Percentiles rank a stretch among this genome's conserved stretches.
Conservation (phyloP, 2,797 vertebrate species). For the Chaetodon trifasciatus region DNA sequence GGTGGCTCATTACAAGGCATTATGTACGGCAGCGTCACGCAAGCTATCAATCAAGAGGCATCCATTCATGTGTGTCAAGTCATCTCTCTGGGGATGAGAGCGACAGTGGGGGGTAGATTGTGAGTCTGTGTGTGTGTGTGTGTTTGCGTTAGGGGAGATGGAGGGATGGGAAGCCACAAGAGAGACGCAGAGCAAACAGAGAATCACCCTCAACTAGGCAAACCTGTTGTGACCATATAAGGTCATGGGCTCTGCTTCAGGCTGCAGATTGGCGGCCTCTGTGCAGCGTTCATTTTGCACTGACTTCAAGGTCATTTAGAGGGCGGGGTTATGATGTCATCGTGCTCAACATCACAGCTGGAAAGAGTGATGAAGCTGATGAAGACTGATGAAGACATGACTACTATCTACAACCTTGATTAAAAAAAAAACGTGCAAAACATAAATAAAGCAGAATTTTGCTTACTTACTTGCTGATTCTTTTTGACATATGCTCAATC, state of each 20-base stretch:
- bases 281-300: constrained; percentile 25
- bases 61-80: constrained; percentile 76
- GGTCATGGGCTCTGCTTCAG: constrained; percentile 69
- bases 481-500: too few relatives aligned
- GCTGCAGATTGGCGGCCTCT: constrained; percentile 70
- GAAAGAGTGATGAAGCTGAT: too few relatives aligned
- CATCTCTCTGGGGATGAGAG: constrained; percentile 71
- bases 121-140: constrained; percentile 18
- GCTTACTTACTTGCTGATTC: too few relatives aligned
- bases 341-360: constrained; percentile 11
- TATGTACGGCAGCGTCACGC: constrained; percentile 74
- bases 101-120: constrained; percentile 27
- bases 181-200: constrained; percentile 57
- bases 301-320: constrained; percentile 56
- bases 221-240: constrained; percentile 76
- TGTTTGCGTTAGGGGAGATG: constrained; percentile 10
- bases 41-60: constrained; percentile 78
- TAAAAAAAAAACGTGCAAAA: too few relatives aligned
- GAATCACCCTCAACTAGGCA: constrained; percentile 53
- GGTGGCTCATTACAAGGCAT: constrained; percentile 75
- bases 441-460: too few relatives aligned
- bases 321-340: constrained; percentile 54
- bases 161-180: constrained; percentile 41
- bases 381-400: background rate
- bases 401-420: background rate